A percentile compares a stretch with the other conserved stretches of the same genome.
phyloP scores from a whole-genome alignment of 2,888 invertebrate genomes.

The Drosophila prolongata region DNA sequence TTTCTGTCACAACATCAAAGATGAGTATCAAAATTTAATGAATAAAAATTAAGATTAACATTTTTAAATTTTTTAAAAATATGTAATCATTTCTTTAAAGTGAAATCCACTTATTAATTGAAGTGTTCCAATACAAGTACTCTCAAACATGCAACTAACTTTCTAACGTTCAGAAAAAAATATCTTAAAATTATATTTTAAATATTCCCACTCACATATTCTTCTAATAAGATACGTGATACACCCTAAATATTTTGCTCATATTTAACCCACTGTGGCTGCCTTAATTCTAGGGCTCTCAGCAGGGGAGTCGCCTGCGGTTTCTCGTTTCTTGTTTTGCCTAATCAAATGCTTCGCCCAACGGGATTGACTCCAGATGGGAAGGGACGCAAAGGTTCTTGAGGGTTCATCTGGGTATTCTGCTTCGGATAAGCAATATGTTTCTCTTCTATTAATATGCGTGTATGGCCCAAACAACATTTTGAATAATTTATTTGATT shows the following conservation, averaged over 20 bases:
- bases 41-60: no score
- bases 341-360: constrained; percentile 48
- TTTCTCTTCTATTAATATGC: constrained; percentile 59
- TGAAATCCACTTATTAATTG: no score
- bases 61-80: no score
- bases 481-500: constrained; percentile 82
- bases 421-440: constrained; percentile 39
- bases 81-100: no score
- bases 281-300: constrained; percentile 4
- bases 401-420: constrained; percentile 26
- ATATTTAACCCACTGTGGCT: not conserved
- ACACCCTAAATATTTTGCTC: no score
- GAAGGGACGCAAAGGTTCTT: constrained; percentile 12
- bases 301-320: constrained; percentile 53
- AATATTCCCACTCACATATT: not conserved
- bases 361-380: constrained; percentile 37
- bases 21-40: no score
- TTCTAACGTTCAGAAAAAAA: no score
- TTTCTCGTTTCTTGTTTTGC: constrained; percentile 40
- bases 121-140: no score
- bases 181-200: not conserved
- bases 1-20: no score
- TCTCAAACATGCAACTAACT: no score
- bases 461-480: constrained; percentile 37
- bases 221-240: not conserved